phyloP scores from a whole-genome alignment of 2,888 invertebrate species.

The Rotaria sp. region DNA sequence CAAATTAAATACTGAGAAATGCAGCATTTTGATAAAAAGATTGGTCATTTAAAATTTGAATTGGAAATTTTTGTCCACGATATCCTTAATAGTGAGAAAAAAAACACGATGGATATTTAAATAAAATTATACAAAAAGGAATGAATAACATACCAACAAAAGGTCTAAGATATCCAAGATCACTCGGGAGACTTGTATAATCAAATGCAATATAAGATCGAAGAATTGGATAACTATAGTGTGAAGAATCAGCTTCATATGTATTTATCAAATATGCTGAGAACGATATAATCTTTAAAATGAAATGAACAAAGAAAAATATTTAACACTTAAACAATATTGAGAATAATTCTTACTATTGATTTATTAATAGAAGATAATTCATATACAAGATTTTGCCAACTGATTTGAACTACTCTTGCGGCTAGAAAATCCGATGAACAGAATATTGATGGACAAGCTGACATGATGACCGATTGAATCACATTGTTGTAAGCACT shows the following conservation, averaged over 20 bases:
- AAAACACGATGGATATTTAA: no score
- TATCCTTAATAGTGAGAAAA: background rate
- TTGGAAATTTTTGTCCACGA: background rate
- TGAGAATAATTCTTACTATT: background rate
- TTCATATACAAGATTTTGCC: background rate
- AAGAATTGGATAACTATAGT: background rate
- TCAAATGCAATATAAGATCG: background rate
- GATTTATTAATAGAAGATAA: background rate
- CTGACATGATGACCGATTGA: background rate
- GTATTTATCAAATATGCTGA: background rate
- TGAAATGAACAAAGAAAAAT: background rate
- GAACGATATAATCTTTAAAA: background rate
- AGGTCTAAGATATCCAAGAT: background rate
- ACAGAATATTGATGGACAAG: background rate
- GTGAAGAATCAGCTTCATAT: background rate
- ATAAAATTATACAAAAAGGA: no score
- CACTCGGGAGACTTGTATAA: background rate
- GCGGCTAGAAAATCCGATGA: background rate
- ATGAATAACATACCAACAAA: background rate
- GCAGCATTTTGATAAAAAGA: background rate
- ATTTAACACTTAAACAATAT: background rate
- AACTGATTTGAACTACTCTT: background rate
- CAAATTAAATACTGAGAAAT: background rate
- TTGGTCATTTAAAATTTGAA: background rate
- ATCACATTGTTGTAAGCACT: background rate